Percentiles rank a stretch among this genome's conserved stretches.
Conservation (phyloP, 2,888 invertebrate genomes). For the Tromatobia lineatoria region DNA sequence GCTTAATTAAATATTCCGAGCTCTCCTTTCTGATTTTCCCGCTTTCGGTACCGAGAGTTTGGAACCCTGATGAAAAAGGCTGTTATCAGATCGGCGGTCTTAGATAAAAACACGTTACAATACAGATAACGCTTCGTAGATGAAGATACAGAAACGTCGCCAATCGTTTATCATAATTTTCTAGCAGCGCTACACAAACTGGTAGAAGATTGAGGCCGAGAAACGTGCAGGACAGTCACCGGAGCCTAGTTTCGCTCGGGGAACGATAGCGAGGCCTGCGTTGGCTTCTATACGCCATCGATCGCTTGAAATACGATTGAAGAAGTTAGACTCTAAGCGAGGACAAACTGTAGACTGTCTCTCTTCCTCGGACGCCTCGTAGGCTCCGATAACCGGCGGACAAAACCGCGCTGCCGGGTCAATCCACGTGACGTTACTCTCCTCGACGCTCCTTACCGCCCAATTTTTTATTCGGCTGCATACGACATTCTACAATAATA, state of each 20-base stretch:
- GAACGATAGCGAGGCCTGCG: conserved; percentile 17
- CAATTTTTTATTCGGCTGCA: conserved; percentile 33
- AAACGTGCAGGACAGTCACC: background rate
- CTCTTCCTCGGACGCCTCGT: background rate
- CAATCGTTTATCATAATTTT: conserved; percentile 8
- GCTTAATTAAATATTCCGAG: conserved; percentile 7
- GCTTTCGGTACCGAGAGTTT: conserved; percentile 46
- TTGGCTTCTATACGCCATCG: conserved; percentile 69
- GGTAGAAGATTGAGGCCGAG: conserved; percentile 35
- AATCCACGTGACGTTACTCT: conserved; percentile 73
- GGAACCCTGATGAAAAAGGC: background rate
- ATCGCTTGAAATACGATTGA: conserved; percentile 72
- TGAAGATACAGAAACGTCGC: background rate
- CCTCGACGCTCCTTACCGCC: conserved; percentile 41
- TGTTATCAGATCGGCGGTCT: conserved; percentile 15
- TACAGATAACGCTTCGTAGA: conserved; percentile 11
- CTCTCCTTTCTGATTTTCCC: conserved; percentile 56
- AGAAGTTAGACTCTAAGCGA: conserved; percentile 58
- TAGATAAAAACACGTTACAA: conserved; percentile 34
- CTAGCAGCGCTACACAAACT: background rate
- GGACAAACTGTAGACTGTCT: conserved; percentile 15
- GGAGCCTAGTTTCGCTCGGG: conserved; percentile 34
- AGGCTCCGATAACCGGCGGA: conserved; percentile 51
- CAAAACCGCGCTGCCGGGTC: conserved; percentile 68
- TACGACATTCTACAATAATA: conserved; percentile 49